phyloP scores from a whole-genome alignment of 2,888 invertebrate genomes.

The Anodontia alba region DNA sequence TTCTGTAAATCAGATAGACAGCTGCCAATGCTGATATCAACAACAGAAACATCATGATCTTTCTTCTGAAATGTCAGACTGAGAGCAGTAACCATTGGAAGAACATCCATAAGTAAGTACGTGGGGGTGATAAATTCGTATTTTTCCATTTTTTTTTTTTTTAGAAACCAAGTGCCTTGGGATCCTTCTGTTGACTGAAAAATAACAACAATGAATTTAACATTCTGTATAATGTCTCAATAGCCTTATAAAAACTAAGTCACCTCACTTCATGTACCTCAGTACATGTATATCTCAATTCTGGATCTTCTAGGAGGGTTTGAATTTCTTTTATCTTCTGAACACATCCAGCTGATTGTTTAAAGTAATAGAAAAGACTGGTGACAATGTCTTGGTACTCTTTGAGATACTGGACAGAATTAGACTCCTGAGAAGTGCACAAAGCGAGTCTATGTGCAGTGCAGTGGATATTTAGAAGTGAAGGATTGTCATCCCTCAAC shows the following conservation, averaged over 20 bases:
- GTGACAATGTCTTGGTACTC: slow-evolving; percentile 31
- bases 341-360: slow-evolving; percentile 18
- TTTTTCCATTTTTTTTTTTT: slow-evolving; percentile 20
- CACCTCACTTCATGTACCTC: background rate
- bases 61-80: background rate
- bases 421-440: slow-evolving; percentile 25
- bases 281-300: background rate
- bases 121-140: slow-evolving; percentile 28
- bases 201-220: background rate
- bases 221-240: background rate
- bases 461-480: slow-evolving; percentile 32
- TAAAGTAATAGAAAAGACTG: slow-evolving; percentile 32
- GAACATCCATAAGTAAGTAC: slow-evolving; percentile 30
- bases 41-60: background rate
- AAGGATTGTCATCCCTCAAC: slow-evolving; percentile 19
- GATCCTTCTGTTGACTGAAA: slow-evolving; percentile 15
- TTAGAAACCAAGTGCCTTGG: slow-evolving; percentile 29
- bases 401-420: slow-evolving; percentile 22
- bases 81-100: background rate
- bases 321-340: slow-evolving; percentile 21
- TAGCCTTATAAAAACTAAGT: background rate
- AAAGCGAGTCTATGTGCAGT: slow-evolving; percentile 25
- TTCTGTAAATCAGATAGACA: background rate
- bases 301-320: background rate
- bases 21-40: background rate